Base-by-base conservation (phyloP, 2,888 invertebrate genomes). In the Trissolcus brochymenae region DNA sequence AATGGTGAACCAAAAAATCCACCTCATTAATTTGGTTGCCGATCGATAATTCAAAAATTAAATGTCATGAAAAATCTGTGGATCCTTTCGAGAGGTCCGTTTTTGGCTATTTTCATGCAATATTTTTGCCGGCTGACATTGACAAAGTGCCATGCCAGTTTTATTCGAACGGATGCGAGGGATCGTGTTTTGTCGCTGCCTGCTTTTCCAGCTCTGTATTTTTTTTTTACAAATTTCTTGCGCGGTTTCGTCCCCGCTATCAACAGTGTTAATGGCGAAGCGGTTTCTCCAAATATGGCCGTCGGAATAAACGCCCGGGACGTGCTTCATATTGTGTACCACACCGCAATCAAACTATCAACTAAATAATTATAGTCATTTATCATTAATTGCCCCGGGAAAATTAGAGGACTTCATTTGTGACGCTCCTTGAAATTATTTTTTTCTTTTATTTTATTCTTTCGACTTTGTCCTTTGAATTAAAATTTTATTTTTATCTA, bases 201-300 rank as follows among this genome's bases (percentile, higher is more conserved):
- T 19, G 19, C 19, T 59, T 43, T 46, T 53, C 2, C 51, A 19
- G 17, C 40, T 60, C 14, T 14, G 7, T 19, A 40, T 49, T 49
- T 49, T 16, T 25, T 51, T 2, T 9, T 16, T 46, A 70, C 50
- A 70, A 61, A 70, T 71, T 55, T 71, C 51, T 62, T 62, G 62
- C 43, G n/a, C 19, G 50, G 50, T 55, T 61, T 49, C 40, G 50
- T 55, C 60, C 71, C 57, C 41, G 57, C 51, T 51, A 57, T 64
- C 43, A 21, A 21, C 64, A 14, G 62, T 59, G 64, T 53, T 64
- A 64, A 71, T 71, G 64, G 43, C 53, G 19, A 25, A 56, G 61
- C 57, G 43, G 70, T 56, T 71, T 71, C 56, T 62, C 70, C 70
- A 71, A 71, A 71, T 71, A 71, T 71, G 70, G 70, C 56, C 43